Conservation (phyloP, 2,113 vertebrate genomes). For the Ochotona princeps region DNA sequence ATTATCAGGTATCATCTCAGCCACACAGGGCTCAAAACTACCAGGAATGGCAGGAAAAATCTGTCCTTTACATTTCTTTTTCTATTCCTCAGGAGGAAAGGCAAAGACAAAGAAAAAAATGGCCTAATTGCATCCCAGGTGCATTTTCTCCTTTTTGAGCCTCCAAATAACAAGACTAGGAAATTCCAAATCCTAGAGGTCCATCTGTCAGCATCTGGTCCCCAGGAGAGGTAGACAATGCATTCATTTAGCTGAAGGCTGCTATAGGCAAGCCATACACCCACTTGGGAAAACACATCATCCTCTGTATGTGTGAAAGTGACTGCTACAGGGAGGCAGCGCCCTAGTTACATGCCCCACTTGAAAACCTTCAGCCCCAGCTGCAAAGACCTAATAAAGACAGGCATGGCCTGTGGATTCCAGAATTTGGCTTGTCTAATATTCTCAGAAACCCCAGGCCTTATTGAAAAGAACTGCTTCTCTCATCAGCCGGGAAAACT, state of each 20-base stretch:
- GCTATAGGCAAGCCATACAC: conserved; percentile 42
- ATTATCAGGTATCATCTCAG: conserved; percentile 57
- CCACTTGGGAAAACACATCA: conserved; percentile 61
- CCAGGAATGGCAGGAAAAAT: conserved; percentile 18
- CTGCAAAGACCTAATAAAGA: not conserved
- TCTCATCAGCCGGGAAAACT: conserved; percentile 5
- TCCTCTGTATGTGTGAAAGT: conserved; percentile 60
- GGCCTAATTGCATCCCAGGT: conserved; percentile 65
- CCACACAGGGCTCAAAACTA: conserved; percentile 48
- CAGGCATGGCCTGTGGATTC: not conserved
- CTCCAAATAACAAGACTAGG: conserved; percentile 61
- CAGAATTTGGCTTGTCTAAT: conserved; percentile 50
- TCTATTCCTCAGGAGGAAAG: not conserved
- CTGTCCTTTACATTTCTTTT: conserved; percentile 34
- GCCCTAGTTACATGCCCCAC: conserved; percentile 50
- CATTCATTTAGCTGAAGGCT: conserved; percentile 67
- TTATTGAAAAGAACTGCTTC: not conserved
- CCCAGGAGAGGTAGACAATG: conserved; percentile 60
- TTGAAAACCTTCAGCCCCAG: conserved; percentile 42
- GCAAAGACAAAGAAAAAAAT: not conserved
- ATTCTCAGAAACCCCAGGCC: not conserved
- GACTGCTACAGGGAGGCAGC: conserved; percentile 50
- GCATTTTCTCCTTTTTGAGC: conserved; percentile 62
- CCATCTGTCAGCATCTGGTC: conserved; percentile 60
- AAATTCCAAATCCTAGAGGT: conserved; percentile 68